phyloP scores from a whole-genome alignment of 2,888 invertebrate species.

The Ormyrus thymus region DNA sequence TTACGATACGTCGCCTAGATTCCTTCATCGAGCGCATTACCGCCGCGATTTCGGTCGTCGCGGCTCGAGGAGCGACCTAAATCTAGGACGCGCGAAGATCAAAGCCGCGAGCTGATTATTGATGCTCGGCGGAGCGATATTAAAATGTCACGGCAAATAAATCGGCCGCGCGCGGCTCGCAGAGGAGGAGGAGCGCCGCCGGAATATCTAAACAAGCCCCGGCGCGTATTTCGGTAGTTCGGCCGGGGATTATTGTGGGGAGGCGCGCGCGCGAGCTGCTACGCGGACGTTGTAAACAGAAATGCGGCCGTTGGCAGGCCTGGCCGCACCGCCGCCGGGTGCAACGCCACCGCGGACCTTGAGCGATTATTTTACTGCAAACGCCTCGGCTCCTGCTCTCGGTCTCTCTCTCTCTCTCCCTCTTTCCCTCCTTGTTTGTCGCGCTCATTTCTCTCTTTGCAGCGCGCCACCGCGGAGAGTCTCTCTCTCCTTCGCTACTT shows the following conservation, averaged over 20 bases:
- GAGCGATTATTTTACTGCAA: conserved; percentile 74
- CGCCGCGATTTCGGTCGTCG: no score
- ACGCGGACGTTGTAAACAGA: conserved; percentile 68
- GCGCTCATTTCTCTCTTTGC: conserved; percentile 40
- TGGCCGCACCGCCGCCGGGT: conserved; percentile 69
- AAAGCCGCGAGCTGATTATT: conserved; percentile 44
- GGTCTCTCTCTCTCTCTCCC: conserved; percentile 50
- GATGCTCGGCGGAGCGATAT: conserved; percentile 22
- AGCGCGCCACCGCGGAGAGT: conserved; percentile 38
- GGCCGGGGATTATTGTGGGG: conserved; percentile 4
- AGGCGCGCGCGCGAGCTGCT: not conserved
- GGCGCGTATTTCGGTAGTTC: conserved; percentile 34
- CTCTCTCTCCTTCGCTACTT: conserved; percentile 61
- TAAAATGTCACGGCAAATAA: conserved; percentile 47
- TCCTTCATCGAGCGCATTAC: no score
- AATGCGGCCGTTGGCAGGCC: conserved; percentile 69
- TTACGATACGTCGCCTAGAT: no score
- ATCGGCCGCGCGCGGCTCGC: not conserved
- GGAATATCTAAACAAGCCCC: conserved; percentile 25
- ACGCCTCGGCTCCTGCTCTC: conserved; percentile 58
- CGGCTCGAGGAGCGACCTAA: not conserved
- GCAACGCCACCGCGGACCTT: conserved; percentile 74
- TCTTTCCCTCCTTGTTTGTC: conserved; percentile 52
- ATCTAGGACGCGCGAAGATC: conserved; percentile 31
- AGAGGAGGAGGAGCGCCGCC: not conserved